Base-by-base conservation (phyloP, 2,888 invertebrate genomes). In the Ethmia dodecea region DNA sequence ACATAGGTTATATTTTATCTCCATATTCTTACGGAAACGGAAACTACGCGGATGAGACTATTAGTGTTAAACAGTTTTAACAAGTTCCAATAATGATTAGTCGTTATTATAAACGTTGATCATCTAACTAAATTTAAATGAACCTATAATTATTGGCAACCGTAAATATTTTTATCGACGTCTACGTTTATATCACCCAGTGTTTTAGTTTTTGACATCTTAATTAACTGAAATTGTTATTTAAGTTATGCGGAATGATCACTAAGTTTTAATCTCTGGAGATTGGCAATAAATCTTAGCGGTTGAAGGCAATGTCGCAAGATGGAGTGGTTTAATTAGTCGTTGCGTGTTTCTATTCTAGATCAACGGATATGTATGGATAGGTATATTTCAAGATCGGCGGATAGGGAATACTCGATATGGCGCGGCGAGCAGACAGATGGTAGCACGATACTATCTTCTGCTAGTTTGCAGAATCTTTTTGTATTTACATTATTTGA, bases 301-400 rank as follows among this genome's bases (percentile, higher is more conserved):
- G 38, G 29, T 29, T 37, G 35, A 39, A 43, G 43, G 49, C 51
- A 54, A 54, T 57, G 63, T 63, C 58, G 49, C 43, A 36, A 55
- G 59, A 58, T 60, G 52, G 55, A 55, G 57, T 48, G 53, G 52
- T 62, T 73, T 77, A 75, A 78, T 75, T 77, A 77, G 64, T 52
- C 45, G 55, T 60, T 47, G 62, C 69, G 18, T 64, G 65, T 67
- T 69, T 62, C 65, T 63, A 62, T 69, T 62, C 57, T 47, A 70
- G 69, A 74, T 73, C 52, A 35, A 45, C 47, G 54, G 67, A 70
- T 74, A 70, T 57, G 55, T 60, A 51, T 53, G 57, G 55, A 55
- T 67, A 64, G 63, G 61, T 67, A 68, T 73, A 69, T 74, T 68
- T 68, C 64, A 64, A 69, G 74, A 79, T 78, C 60, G 49, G 37